Percentiles rank a stretch among this genome's conserved stretches.
phyloP scores from a whole-genome alignment of 2,888 invertebrate genomes.

The Campoplex capitator region DNA sequence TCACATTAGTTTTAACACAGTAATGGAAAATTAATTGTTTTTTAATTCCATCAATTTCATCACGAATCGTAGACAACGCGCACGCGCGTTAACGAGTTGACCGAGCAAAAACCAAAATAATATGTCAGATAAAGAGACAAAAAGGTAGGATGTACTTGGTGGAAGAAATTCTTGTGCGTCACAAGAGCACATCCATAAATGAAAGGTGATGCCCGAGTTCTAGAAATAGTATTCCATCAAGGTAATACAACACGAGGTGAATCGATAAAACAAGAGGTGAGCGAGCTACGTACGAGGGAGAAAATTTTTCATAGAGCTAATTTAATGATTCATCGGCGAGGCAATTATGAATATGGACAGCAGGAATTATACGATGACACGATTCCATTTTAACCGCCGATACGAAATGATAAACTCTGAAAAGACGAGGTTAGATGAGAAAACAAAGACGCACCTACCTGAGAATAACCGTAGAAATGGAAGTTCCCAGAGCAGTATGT shows the following conservation, averaged over 20 bases:
- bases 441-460: conserved; percentile 87
- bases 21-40: background rate
- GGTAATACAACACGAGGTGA: conserved; percentile 57
- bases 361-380: background rate
- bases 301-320: conserved; percentile 38
- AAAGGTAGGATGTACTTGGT: background rate
- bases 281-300: conserved; percentile 12
- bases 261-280: conserved; percentile 55
- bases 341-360: background rate
- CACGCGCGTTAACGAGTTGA: background rate
- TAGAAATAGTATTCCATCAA: conserved; percentile 60
- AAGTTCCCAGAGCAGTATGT: conserved; percentile 74
- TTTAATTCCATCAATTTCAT: background rate
- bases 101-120: background rate
- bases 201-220: conserved; percentile 46
- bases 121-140: background rate
- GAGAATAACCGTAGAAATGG: conserved; percentile 92
- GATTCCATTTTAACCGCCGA: no score
- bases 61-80: background rate
- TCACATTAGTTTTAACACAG: background rate
- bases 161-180: conserved; percentile 30
- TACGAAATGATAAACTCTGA: background rate
- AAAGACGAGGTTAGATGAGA: background rate
- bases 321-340: conserved; percentile 22
- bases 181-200: conserved; percentile 53